Evolutionary conservation across 2,113 vertebrate species (phyloP).

Genomic region (Pedetes capensis): DNA sequence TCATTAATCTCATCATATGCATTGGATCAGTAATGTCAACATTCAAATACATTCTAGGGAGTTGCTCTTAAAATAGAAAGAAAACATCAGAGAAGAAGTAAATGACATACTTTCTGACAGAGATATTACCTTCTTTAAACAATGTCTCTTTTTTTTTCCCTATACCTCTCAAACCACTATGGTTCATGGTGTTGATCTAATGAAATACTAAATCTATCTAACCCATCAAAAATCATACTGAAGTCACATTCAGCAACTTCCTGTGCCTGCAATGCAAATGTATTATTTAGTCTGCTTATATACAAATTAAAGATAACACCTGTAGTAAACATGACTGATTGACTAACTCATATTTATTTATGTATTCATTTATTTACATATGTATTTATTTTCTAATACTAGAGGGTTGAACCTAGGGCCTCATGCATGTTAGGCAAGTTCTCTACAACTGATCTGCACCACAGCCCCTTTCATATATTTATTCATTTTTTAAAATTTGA

Average conservation of each 20-base stretch:
- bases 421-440: no score
- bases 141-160: not conserved
- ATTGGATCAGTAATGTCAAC: not conserved
- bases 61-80: not conserved
- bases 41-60: not conserved
- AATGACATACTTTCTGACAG: not conserved
- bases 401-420: no score
- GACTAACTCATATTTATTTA: not conserved
- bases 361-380: not conserved
- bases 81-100: not conserved
- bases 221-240: not conserved
- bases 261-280: not conserved
- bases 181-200: not conserved
- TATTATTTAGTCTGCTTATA: not conserved
- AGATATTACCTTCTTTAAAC: not conserved
- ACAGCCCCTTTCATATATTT: no score
- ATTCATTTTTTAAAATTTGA: no score
- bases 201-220: not conserved
- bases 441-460: no score
- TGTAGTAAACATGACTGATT: not conserved
- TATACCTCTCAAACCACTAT: fast-evolving
- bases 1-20: not conserved
- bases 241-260: not conserved
- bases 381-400: no score
- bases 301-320: not conserved